Conservation (phyloP, 23 tunicate species). For the Ciona savignyi region DNA sequence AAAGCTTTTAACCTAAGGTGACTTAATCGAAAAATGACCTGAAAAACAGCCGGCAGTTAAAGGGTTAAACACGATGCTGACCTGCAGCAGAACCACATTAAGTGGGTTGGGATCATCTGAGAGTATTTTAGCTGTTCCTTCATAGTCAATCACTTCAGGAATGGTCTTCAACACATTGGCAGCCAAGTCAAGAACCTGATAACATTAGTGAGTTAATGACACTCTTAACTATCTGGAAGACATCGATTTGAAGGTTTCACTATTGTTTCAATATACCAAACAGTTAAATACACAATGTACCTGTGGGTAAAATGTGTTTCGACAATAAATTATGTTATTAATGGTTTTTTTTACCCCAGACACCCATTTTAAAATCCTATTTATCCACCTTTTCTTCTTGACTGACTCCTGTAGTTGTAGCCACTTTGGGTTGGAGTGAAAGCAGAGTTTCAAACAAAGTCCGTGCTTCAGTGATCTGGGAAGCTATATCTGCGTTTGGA, state of each 20-base stretch:
- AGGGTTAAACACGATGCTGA: constrained; percentile 2
- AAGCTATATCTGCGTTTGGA: constrained; percentile 98
- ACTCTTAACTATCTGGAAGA: no score
- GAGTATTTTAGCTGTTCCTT: constrained; percentile 89
- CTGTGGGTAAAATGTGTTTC: no score
- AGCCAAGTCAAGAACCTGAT: constrained; percentile 90
- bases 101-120: constrained; percentile 96
- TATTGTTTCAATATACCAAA: no score
- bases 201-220: background rate
- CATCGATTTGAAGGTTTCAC: background rate
- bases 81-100: constrained; percentile 95
- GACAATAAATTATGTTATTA: no score
- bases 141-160: constrained; percentile 94
- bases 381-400: constrained; percentile 95
- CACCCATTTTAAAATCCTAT: no score
- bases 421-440: constrained; percentile 93
- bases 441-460: constrained; percentile 92
- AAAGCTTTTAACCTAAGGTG: no score
- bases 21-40: no score
- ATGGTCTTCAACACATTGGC: constrained; percentile 92
- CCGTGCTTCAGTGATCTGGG: constrained; percentile 99
- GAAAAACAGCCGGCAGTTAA: constrained; percentile 52
- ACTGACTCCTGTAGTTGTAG: constrained; percentile 88
- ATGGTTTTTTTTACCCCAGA: no score
- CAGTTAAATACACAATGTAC: no score